These are phyloP conservation scores for Florisuga fusca DNA, from an alignment of 2,797 vertebrate genomes.

Conservation along the genomic window DNA sequence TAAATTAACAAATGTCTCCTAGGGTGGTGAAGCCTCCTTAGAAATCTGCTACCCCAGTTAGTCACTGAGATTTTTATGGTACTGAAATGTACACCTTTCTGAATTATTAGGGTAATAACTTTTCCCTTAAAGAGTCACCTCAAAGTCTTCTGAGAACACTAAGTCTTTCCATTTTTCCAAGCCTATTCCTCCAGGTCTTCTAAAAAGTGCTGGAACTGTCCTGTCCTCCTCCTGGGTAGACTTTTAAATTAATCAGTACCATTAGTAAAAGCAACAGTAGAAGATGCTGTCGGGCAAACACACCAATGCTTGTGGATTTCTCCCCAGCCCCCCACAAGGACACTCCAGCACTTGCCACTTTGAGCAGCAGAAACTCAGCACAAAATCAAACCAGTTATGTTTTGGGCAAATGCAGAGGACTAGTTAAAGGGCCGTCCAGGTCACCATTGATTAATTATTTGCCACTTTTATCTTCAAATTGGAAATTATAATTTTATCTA, in stretches of 20 bases:
- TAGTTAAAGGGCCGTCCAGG: background rate
- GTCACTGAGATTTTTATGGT: background rate
- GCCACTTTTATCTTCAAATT: conserved; percentile 28
- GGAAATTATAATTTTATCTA: background rate
- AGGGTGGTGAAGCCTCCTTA: background rate
- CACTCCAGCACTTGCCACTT: background rate
- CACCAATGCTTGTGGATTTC: accelerated
- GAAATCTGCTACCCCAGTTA: background rate
- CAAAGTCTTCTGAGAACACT: background rate
- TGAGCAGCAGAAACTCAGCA: background rate
- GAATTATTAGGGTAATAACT: background rate
- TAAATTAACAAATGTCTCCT: background rate
- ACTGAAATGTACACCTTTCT: background rate
- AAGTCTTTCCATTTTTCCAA: background rate
- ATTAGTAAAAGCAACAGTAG: background rate
- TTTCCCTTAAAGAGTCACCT: background rate
- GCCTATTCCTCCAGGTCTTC: background rate
- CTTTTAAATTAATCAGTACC: background rate
- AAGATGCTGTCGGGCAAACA: conserved; percentile 30
- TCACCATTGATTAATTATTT: conserved; percentile 19
- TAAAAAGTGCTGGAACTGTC: background rate
- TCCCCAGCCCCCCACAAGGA: background rate
- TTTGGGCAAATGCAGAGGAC: background rate
- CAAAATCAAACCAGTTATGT: background rate
- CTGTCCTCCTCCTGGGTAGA: background rate